Evolutionary conservation across 2,113 vertebrate species (phyloP), one percentile per base, ranked within the genome.

Genomic region (Phylloscopus trochilus): DNA sequence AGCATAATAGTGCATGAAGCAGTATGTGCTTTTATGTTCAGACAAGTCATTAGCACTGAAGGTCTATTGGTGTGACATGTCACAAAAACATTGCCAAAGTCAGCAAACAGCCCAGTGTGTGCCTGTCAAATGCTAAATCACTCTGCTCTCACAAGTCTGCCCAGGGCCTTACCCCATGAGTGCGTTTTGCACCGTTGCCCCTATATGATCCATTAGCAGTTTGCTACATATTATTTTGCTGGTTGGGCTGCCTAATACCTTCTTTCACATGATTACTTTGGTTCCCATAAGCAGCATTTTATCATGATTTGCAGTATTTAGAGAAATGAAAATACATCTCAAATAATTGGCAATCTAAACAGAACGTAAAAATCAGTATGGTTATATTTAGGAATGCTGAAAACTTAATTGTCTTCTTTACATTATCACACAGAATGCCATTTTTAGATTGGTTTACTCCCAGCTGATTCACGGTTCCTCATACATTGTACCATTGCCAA

Each of bases 91-190:
- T 28, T 87, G 37, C 81, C 83, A 79, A 82, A 78, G 58, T 39
- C 88, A 92, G 78, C 53, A 74, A 72, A 63, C 2, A 26, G 15
- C 30, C 18, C n/a, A 58, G 33, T 0, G 0, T 5, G 9, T 64
- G 44, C 18, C 49, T 89, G 60, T 93, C 53, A 76, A 85, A 73
- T 30, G 19, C 28, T 81, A 87, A 93, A 88, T 88, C 46, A 23
- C 28, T 66, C 59, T 30, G 11, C 26, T 63, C 28, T 35, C 88
- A 81, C 31, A 49, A 72, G 37, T 19, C 31, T 43, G 49, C 47
- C 22, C 4, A 3, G 7, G 16, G 18, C 46, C 58, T 76, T 27
- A 44, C 20, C 41, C 39, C 35, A 9, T 16, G 39, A 90, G 56
- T 31, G 85, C 0, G 2, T 44, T 90, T 86, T 49, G 37, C 27